Conservation (phyloP, 1,140 invertebrate genomes). For the Hyposmocoma kahamanoa region DNA sequence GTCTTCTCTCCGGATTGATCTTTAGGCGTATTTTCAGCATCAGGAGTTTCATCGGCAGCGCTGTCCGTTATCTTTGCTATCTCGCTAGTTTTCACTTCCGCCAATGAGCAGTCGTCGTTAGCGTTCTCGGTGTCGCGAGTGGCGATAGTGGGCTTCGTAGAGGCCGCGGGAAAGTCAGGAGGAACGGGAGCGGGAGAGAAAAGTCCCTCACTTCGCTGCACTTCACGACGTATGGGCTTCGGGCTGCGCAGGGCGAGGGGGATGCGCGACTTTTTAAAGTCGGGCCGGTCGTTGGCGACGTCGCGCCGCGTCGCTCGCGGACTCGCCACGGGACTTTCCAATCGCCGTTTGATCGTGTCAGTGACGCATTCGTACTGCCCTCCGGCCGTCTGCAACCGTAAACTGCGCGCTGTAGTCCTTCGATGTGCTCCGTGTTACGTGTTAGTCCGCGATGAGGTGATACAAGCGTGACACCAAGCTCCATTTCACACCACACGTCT, state of each 20-base stretch:
- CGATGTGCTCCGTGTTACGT: slow-evolving; percentile 26
- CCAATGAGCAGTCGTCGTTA: slow-evolving; percentile 17
- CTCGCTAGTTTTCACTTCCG: slow-evolving; percentile 76
- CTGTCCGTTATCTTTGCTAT: slow-evolving; percentile 82
- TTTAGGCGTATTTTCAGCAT: slow-evolving; percentile 30
- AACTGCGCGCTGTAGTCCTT: slow-evolving; percentile 20
- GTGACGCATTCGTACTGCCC: slow-evolving; percentile 60
- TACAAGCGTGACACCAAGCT: not conserved
- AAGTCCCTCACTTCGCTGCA: slow-evolving; percentile 36
- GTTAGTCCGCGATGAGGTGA: not conserved
- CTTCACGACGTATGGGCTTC: slow-evolving; percentile 49
- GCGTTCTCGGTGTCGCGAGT: slow-evolving; percentile 25
- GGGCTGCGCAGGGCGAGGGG: slow-evolving; percentile 61
- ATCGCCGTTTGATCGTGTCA: slow-evolving; percentile 66
- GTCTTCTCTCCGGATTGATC: slow-evolving; percentile 14
- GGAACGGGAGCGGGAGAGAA: not conserved
- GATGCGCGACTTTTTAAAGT: slow-evolving; percentile 58
- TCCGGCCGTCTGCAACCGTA: slow-evolving; percentile 42
- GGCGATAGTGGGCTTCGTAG: slow-evolving; percentile 10
- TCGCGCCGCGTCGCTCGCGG: slow-evolving; percentile 28
- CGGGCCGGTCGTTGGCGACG: slow-evolving; percentile 36
- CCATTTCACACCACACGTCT: too few species aligned
- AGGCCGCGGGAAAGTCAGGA: not conserved
- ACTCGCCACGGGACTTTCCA: slow-evolving; percentile 51
- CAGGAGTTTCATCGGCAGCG: slow-evolving; percentile 76